Base-by-base conservation (phyloP, 2,797 vertebrate genomes). In the Peromyscus nudipes region DNA sequence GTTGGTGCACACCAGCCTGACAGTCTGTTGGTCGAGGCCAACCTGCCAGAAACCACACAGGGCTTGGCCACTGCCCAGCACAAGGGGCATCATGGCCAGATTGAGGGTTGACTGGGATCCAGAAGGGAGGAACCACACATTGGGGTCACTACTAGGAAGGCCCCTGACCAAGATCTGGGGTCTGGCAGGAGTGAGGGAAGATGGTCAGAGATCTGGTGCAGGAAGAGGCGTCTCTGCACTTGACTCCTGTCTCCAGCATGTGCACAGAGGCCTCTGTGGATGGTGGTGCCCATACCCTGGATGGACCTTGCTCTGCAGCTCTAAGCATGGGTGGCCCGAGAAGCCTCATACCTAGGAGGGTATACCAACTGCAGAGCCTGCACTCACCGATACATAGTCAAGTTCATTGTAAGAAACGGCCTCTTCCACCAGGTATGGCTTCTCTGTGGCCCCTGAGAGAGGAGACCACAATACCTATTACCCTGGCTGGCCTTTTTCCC, bases 351-450 rank as follows among this genome's bases (percentile, higher is more conserved):
- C 76, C 71, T 12, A 0, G 0, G 40, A 12, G 2, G 71, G 65
- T 0, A 29, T 1, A 27, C 52, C 71, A 25, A 7, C 80, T 12
- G 14, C 2, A 0, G 55, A 34, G 82, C 60, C 84, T 3, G 69
- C 27, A 97, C 99, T 99, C 98, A 99, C 99, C 96, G 99, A 99
- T 89, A 99, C 96, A 84, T 99, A 99, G 98, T 99, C 99, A 80
- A 99, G 99, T 97, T 99, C 99, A 3, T 99, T 99, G 91, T 99
- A 99, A 79, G 99, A 99, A 92, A 99, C 98, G 0, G 99, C 99
- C 52, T 99, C 99, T 97, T 99, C 99, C 94, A 99, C 99, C 97
- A 99, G 99, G 98, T 99, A 99, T 0, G 99, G 99, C 98, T 99
- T 99, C 98, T 99, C 99, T 0, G 99, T 99, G 75, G 99, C 99